Evolutionary conservation across 2,113 vertebrate species (phyloP).

Genomic region (Neolamprologus ventralis): DNA sequence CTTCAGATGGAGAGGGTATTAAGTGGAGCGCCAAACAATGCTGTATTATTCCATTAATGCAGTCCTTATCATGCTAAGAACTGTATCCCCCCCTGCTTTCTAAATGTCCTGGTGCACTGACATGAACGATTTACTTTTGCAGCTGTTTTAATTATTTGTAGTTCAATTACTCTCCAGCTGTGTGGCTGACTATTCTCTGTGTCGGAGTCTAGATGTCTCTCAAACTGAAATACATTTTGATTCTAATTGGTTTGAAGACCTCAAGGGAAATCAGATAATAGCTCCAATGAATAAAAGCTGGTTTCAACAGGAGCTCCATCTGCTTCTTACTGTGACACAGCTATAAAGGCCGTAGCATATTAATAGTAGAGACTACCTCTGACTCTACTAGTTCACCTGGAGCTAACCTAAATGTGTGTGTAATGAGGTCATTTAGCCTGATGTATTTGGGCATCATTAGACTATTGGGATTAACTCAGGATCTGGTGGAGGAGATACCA

Average conservation of each 20-base stretch:
- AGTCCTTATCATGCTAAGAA: neutral
- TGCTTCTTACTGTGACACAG: neutral
- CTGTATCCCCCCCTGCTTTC: neutral
- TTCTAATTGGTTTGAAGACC: conserved; percentile 2
- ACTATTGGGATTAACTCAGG: conserved; percentile 51
- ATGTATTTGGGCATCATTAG: conserved; percentile 35
- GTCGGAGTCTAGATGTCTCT: neutral
- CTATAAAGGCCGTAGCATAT: conserved; percentile 18
- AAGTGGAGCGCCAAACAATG: neutral
- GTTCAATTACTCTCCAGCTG: conserved; percentile 31
- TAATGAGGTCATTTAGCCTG: conserved; percentile 49
- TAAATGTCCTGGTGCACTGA: neutral
- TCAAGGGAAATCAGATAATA: neutral
- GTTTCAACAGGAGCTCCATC: conserved; percentile 9
- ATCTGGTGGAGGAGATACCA: neutral
- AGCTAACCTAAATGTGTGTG: neutral
- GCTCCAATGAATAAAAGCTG: neutral
- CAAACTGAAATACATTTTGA: neutral
- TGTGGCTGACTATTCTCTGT: neutral
- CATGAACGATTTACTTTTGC: conserved; percentile 1
- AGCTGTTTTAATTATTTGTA: conserved; percentile 34
- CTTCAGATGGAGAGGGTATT: neutral
- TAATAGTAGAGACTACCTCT: neutral
- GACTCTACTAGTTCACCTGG: neutral
- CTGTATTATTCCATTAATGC: neutral